Evolutionary conservation across 30 jellyfish, hydroid and myxozoan species (phyloP).

Genomic region (Hydra vulgaris): DNA sequence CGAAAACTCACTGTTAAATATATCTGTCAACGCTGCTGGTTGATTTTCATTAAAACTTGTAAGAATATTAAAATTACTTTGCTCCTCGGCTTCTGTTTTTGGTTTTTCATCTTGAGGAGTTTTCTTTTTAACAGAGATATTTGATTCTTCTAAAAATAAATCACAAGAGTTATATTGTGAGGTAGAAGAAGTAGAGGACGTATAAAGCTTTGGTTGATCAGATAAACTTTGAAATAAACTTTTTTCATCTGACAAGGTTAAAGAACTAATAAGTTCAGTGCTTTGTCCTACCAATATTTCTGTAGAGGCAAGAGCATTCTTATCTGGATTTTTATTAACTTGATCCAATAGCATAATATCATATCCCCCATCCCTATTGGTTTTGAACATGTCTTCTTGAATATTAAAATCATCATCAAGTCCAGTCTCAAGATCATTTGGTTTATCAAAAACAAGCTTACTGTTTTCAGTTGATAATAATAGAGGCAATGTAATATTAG

Average conservation of each 20-base stretch:
- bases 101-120: neutral
- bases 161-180: neutral
- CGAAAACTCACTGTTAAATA: neutral
- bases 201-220: too few species aligned
- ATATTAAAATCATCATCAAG: conserved; percentile 22
- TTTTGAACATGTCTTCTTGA: neutral
- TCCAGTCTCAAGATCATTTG: conserved; percentile 11
- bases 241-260: neutral
- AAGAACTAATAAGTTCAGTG: neutral
- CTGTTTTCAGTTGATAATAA: neutral
- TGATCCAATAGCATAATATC: neutral
- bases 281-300: neutral
- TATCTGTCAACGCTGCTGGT: neutral
- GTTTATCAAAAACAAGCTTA: neutral
- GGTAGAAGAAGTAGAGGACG: too few species aligned
- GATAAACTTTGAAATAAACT: neutral
- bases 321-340: neutral
- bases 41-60: neutral
- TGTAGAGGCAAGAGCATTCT: neutral
- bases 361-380: neutral
- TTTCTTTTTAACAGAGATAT: neutral
- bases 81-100: neutral
- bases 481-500: neutral
- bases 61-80: neutral
- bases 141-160: neutral